Percentiles rank a stretch among this genome's conserved stretches.
These are phyloP conservation scores for Sebastes nivosus DNA, from an alignment of 2,797 vertebrate species.

Conservation along the genomic window DNA sequence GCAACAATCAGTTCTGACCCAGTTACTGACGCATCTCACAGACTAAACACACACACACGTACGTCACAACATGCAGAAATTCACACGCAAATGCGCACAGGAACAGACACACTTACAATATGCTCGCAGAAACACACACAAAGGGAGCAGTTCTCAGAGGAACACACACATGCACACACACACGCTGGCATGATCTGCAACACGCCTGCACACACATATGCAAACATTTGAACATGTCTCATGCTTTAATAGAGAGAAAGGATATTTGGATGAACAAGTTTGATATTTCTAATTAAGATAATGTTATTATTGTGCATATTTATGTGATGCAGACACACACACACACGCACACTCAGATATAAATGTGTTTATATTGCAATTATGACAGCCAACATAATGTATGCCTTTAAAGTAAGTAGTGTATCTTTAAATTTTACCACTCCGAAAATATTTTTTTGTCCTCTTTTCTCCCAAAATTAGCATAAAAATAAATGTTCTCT, in stretches of 20 bases:
- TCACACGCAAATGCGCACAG: constrained; percentile 14
- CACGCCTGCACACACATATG: background rate
- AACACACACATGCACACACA: background rate
- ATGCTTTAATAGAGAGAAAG: background rate
- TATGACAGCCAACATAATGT: background rate
- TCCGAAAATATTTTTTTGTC: background rate
- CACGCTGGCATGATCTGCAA: background rate
- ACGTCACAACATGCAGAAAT: constrained; percentile 47
- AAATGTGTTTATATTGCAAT: background rate
- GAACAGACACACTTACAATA: constrained; percentile 44
- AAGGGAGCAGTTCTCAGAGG: background rate
- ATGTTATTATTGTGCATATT: background rate
- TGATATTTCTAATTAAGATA: background rate
- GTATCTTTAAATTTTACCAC: background rate
- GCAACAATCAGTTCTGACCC: constrained; percentile 86
- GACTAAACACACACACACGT: constrained; percentile 55
- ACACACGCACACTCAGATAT: background rate
- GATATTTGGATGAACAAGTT: background rate
- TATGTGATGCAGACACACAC: background rate
- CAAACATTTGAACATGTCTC: constrained; percentile 8
- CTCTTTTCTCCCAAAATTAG: background rate
- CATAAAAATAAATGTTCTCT: background rate
- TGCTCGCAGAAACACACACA: constrained; percentile 29
- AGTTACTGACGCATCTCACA: constrained; percentile 81
- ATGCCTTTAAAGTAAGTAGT: background rate